Conservation (phyloP, 2,113 vertebrate species). For the Psephotus haematonotus region DNA sequence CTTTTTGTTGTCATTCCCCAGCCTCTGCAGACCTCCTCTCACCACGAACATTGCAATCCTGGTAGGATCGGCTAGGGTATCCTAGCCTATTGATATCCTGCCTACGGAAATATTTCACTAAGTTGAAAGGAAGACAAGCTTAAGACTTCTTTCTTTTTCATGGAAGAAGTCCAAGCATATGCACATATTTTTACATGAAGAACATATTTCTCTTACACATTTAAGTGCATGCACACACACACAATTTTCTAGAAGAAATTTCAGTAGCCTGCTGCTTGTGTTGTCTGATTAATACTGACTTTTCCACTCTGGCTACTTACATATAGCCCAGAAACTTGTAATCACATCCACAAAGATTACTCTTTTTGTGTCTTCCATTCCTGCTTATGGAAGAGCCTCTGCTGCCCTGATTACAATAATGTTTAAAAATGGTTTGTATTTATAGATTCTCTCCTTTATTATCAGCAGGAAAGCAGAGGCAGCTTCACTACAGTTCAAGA, state of each 20-base stretch:
- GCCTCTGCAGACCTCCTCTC: neutral
- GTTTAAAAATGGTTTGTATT: neutral
- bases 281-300: neutral
- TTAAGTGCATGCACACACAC: accelerated
- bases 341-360: neutral
- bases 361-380: neutral
- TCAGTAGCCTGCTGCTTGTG: neutral
- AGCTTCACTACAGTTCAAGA: neutral
- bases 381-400: neutral
- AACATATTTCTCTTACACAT: neutral
- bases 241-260: neutral
- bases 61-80: neutral
- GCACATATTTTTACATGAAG: neutral
- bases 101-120: neutral
- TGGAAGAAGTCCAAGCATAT: neutral
- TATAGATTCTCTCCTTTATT: neutral
- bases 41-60: neutral
- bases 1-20: neutral
- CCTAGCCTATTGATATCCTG: neutral
- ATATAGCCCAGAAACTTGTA: neutral
- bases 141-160: neutral
- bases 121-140: neutral
- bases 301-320: neutral
- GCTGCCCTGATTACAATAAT: neutral
- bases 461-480: neutral